Evolutionary conservation across 2,113 vertebrate genomes (phyloP).

Genomic region (Catharus bicknelli): DNA sequence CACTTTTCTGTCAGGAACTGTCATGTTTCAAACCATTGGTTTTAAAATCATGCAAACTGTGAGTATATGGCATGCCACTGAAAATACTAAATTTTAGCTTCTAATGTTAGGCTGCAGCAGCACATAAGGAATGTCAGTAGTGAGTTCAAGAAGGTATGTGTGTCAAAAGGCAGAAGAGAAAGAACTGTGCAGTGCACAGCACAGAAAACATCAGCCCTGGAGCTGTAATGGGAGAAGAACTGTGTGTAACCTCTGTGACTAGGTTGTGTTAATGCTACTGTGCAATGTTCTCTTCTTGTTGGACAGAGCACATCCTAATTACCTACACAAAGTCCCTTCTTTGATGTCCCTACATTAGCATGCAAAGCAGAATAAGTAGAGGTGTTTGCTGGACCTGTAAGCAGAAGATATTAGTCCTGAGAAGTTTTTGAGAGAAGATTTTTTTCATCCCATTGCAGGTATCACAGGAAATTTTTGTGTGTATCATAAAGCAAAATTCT

Average conservation of each 20-base stretch:
- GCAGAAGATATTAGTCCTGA: neutral
- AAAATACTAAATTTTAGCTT: neutral
- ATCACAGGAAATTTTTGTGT: neutral
- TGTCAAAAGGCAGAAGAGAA: neutral
- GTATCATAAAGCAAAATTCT: neutral
- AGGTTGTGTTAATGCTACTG: neutral
- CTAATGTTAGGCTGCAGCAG: neutral
- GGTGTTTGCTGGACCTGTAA: neutral
- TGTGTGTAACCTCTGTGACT: neutral
- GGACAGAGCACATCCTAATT: rapidly evolving
- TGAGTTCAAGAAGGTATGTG: neutral
- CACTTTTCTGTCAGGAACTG: neutral
- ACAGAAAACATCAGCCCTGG: neutral
- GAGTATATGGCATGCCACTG: neutral
- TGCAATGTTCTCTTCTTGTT: neutral
- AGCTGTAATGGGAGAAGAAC: neutral
- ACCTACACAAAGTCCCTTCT: neutral
- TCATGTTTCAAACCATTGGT: neutral
- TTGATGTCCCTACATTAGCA: neutral
- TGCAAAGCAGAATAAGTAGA: neutral
- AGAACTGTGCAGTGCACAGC: rapidly evolving
- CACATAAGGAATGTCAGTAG: neutral
- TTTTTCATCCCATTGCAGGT: neutral
- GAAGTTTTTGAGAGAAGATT: neutral
- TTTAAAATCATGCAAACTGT: neutral